A percentile compares a stretch with the other conserved stretches of the same genome.
Conservation (phyloP, 2,113 vertebrate genomes). For the Pseudorhombus dupliciocellatus region DNA sequence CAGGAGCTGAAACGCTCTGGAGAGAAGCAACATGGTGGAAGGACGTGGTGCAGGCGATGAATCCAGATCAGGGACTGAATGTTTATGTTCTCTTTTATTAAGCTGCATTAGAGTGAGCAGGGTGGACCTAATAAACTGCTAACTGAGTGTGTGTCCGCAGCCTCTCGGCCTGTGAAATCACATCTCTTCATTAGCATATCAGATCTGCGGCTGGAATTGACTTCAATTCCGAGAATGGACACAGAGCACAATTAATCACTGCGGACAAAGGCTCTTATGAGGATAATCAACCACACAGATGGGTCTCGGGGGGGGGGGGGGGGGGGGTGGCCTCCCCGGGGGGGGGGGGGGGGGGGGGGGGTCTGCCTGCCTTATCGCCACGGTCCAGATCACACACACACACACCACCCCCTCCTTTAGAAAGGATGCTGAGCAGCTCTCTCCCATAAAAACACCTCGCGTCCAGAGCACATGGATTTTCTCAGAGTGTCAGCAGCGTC, state of each 20-base stretch:
- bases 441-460: constrained; percentile 10
- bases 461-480: constrained; percentile 50
- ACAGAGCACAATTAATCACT: constrained; percentile 49
- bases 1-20: too few species aligned
- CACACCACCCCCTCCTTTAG: neutral
- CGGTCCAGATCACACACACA: constrained; percentile 32
- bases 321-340: constrained; percentile 24
- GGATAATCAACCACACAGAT: constrained; percentile 35
- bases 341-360: constrained; percentile 48
- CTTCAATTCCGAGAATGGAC: constrained; percentile 41
- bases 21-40: too few species aligned
- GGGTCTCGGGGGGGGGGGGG: constrained; percentile 44
- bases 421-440: neutral
- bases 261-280: constrained; percentile 35
- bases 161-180: neutral
- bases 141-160: neutral
- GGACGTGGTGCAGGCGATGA: too few species aligned
- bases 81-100: neutral
- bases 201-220: constrained; percentile 17
- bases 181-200: constrained; percentile 30
- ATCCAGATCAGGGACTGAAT: neutral
- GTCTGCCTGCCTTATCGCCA: constrained; percentile 48
- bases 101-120: neutral
- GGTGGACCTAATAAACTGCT: neutral
- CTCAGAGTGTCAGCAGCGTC: neutral